Evolutionary conservation across 2,888 invertebrate genomes (phyloP), one percentile per base, ranked within the genome.

Genomic region (Rhopalosiphum nymphaeae): DNA sequence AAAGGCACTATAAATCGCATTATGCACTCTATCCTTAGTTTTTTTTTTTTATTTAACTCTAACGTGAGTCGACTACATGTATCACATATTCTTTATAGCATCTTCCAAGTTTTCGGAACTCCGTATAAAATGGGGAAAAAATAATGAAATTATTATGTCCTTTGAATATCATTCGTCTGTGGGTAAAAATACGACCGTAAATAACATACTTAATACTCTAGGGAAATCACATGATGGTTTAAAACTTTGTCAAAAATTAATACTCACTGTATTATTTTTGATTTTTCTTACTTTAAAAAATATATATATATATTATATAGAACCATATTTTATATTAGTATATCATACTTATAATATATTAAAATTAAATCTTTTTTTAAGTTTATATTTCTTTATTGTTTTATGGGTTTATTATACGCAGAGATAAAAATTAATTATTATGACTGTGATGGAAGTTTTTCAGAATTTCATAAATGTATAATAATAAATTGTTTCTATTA

Each of bases 181-280:
- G 91, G 61, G 21, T 5, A 93, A 87, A 93, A 93, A 89, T 42
- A 56, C 86, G 61, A 87, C 85, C 87, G 94, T 94, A 94, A 94
- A 86, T 61, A 91, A 91, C 67, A 78, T 93, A 67, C 46, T 67
- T 92, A 87, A 87, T 78, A 91, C 90, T 67, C 94, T 7, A 67
- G 94, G 91, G 94, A 94, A 94, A 94, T 94, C 91, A 94, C 44
- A 94, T 94, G 94, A 94, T 91, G 94, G 91, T 90, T 91, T 90
- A 91, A 86, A 94, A 94, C 86, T 94, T 86, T 87, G 57, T 7
- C 86, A n/a, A 87, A 90, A 94, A 94, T 94, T 67, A 94, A 94
- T 94, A 94, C 86, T 25, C 42, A 53, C 42, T 93, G 61, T 57
- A 90, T 90, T 85, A 61, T 93, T 88, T 29, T 87, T 57, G 67